Evolutionary conservation across 2,797 vertebrate species (phyloP).

Genomic region (Petrocephalus schoutedeni): DNA sequence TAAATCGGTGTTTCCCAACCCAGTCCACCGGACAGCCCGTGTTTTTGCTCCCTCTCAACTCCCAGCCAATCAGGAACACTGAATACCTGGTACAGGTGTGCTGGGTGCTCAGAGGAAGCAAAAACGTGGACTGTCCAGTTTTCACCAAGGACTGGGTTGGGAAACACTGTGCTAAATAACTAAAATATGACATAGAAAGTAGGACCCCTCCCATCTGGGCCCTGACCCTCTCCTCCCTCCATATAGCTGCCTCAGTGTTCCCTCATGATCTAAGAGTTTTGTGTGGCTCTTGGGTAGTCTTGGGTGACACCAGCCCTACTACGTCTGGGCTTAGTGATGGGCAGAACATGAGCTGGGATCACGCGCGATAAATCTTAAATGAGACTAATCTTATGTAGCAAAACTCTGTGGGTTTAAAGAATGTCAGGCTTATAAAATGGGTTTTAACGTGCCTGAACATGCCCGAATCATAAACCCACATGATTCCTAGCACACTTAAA

Average conservation of each 20-base stretch:
- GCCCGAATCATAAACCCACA: background rate
- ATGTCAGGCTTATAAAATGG: background rate
- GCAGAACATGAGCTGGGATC: background rate
- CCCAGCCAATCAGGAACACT: too few species aligned
- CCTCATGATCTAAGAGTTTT: background rate
- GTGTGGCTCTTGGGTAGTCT: background rate
- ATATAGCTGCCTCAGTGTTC: background rate
- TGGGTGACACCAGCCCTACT: background rate
- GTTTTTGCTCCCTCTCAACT: too few species aligned
- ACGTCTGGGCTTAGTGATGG: background rate
- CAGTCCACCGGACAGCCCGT: too few species aligned
- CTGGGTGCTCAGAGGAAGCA: too few species aligned
- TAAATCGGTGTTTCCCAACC: too few species aligned
- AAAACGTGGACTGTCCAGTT: too few species aligned
- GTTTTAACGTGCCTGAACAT: background rate
- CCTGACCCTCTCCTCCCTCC: background rate
- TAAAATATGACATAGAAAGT: background rate
- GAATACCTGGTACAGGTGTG: too few species aligned
- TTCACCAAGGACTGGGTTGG: too few species aligned
- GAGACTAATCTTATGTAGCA: background rate
- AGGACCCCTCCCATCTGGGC: background rate
- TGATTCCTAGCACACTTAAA: background rate
- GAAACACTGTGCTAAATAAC: background rate
- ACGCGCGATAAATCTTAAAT: background rate
- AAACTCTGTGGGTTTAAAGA: slow-evolving; percentile 3